Evolutionary conservation across 2,888 invertebrate species (phyloP).

Genomic region (Lathronympha strigana): DNA sequence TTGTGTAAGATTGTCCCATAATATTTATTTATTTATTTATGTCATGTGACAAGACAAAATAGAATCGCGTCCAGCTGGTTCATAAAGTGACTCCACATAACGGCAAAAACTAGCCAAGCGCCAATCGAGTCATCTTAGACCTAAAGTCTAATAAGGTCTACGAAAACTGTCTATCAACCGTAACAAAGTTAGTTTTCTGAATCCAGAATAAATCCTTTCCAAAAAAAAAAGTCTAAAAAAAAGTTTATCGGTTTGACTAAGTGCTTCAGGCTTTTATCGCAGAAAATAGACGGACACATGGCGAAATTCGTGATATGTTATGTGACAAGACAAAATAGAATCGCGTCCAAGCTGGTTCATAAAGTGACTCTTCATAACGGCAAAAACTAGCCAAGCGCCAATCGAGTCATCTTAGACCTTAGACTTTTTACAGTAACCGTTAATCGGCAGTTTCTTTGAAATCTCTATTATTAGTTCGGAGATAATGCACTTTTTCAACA

Average conservation of each 20-base stretch:
- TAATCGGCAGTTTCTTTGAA: conserved; percentile 16
- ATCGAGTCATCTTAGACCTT: conserved; percentile 14
- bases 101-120: conserved; percentile 36
- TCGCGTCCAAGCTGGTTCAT: conserved; percentile 24
- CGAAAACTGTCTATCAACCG: no score
- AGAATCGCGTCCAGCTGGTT: conserved; percentile 13
- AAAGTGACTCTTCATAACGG: conserved; percentile 23
- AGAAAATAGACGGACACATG: background rate
- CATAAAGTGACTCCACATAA: conserved; percentile 27
- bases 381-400: conserved; percentile 35
- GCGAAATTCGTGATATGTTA: background rate
- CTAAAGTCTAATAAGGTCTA: no score
- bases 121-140: conserved; percentile 14
- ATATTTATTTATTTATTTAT: no score
- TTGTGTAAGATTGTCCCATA: no score
- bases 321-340: background rate
- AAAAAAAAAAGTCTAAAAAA: no score
- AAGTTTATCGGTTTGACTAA: no score
- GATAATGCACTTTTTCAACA: conserved; percentile 10
- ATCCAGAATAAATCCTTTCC: no score
- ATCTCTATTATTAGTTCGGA: conserved; percentile 2
- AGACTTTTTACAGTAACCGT: conserved; percentile 23
- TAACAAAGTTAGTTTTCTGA: no score
- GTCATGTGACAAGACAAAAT: background rate
- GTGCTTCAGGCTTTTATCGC: background rate